Conservation (phyloP, 2,113 vertebrate species). For the Prunella fulvescens region DNA sequence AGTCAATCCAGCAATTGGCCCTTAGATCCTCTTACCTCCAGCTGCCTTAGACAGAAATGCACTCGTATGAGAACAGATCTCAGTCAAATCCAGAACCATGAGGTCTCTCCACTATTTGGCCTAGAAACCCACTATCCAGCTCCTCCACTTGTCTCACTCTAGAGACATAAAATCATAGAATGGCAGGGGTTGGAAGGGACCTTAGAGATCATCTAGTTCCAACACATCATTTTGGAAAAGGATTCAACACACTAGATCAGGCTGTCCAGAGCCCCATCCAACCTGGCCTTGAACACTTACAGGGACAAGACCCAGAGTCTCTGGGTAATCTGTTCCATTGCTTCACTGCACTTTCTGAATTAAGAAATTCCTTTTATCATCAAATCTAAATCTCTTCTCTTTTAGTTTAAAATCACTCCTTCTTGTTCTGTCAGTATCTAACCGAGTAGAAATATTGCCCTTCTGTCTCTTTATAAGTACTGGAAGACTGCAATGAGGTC, state of each 20-base stretch:
- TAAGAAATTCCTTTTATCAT: not conserved
- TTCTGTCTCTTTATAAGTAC: not conserved
- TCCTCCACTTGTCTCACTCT: not conserved
- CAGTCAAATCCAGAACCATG: not conserved
- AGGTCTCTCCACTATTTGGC: not conserved
- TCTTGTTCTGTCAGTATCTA: not conserved
- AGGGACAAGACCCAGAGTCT: not conserved
- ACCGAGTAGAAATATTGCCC: not conserved
- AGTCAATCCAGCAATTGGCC: not conserved
- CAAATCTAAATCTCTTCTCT: not conserved
- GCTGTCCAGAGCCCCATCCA: not conserved
- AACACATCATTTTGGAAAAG: not conserved
- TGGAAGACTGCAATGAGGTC: not conserved
- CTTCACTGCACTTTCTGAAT: not conserved
- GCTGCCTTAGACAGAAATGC: not conserved
- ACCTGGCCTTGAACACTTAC: not conserved
- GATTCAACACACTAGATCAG: not conserved
- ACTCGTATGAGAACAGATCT: not conserved
- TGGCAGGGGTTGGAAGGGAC: not conserved
- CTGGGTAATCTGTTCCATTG: not conserved
- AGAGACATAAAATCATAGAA: not conserved
- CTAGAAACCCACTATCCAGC: not conserved
- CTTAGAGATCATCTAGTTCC: not conserved
- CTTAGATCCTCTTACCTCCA: not conserved
- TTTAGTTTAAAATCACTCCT: not conserved